Percentiles rank a stretch among this genome's conserved stretches.
Conservation (phyloP, 2,888 invertebrate species). For the Drosophila mayaguana region DNA sequence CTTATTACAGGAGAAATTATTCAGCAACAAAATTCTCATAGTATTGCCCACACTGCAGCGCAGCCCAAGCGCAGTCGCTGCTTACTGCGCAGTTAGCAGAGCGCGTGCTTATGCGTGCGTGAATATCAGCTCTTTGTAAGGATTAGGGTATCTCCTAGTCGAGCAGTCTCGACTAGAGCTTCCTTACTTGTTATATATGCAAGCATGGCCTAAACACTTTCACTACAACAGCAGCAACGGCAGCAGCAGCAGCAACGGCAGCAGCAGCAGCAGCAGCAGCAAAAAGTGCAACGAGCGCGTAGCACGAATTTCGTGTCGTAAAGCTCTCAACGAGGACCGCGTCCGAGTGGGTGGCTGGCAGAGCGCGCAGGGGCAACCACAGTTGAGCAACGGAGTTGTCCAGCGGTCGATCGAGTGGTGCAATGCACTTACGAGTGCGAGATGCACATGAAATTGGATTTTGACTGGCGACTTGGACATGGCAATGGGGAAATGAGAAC, state of each 20-base stretch:
- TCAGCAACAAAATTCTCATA: too few species aligned
- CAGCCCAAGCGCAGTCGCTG: too few species aligned
- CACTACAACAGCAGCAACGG: constrained; percentile 40
- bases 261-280: not conserved
- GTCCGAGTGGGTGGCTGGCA: constrained; percentile 19
- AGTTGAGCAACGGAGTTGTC: constrained; percentile 10
- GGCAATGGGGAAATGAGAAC: constrained; percentile 24
- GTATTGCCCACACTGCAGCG: too few species aligned
- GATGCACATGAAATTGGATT: constrained; percentile 32
- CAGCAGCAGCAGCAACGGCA: too few species aligned
- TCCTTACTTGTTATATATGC: constrained; percentile 49
- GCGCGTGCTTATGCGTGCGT: too few species aligned
- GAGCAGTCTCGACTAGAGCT: too few species aligned
- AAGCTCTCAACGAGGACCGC: constrained; percentile 37
- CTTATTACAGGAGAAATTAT: too few species aligned
- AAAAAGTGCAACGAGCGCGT: constrained; percentile 37
- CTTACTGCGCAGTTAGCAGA: too few species aligned
- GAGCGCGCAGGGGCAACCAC: constrained; percentile 8
- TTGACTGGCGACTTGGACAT: constrained; percentile 9
- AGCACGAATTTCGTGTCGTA: constrained; percentile 63
- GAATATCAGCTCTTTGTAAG: too few species aligned
- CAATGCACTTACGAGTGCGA: constrained; percentile 12
- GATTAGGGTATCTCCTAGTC: too few species aligned
- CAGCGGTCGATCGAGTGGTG: constrained; percentile 1
- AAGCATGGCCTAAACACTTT: constrained; percentile 60